phyloP scores from a whole-genome alignment of 2,797 vertebrate genomes.

The Leuciscus waleckii region DNA sequence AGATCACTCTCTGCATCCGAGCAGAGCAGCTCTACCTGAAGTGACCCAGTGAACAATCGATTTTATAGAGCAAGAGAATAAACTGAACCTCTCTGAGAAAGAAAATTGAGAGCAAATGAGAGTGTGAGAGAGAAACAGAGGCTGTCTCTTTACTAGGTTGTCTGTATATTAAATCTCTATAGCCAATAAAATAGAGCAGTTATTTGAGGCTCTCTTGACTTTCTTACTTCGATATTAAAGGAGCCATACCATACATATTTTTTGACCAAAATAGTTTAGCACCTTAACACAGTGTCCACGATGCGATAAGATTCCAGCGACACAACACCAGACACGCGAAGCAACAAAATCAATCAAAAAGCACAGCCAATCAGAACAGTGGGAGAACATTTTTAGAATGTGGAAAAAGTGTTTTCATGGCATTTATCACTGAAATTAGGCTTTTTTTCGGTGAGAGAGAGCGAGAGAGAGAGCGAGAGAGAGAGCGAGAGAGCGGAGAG shows the following conservation, averaged over 20 bases:
- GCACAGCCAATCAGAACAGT: too few relatives aligned
- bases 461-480: too few relatives aligned
- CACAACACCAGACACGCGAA: too few relatives aligned
- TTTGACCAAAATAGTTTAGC: too few relatives aligned
- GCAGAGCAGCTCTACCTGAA: background rate
- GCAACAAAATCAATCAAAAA: too few relatives aligned
- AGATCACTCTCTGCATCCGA: background rate
- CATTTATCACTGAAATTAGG: background rate
- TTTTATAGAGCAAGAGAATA: constrained; percentile 13
- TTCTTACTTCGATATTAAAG: background rate
- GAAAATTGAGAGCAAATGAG: constrained; percentile 2
- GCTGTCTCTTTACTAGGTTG: background rate
- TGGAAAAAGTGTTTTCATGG: background rate
- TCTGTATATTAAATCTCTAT: background rate
- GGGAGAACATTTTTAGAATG: too few relatives aligned
- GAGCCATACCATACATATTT: background rate
- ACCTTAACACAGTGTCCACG: too few relatives aligned
- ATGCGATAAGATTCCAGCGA: too few relatives aligned
- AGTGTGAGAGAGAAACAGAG: background rate
- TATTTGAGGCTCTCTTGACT: background rate
- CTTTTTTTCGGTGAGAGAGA: background rate
- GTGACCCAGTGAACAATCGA: background rate
- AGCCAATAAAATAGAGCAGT: background rate
- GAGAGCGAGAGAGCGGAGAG: too few relatives aligned
- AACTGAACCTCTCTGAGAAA: constrained; percentile 9